Base-by-base conservation (phyloP, 2,113 vertebrate species). In the Pangasianodon hypophthalmus region DNA sequence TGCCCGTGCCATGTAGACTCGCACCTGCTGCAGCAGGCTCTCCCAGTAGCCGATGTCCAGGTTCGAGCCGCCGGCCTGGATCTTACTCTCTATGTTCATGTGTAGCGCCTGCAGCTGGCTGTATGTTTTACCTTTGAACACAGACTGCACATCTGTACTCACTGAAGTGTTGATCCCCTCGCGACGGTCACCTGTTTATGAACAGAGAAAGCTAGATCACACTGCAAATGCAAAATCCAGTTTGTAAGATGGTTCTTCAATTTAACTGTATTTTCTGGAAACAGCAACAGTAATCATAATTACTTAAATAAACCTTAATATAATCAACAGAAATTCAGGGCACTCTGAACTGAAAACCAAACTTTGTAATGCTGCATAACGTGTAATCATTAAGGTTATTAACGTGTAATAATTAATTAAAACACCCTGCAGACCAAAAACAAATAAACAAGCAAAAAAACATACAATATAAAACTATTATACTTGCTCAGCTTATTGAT, bases 1-100 rank as follows among this genome's bases (percentile, higher is more conserved):
- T 67, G 98, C 98, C 58, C 97, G 96, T 24, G 98, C 98, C 98
- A 99, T 98, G 92, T 98, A 99, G 4, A 98, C 98, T 0, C 97
- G 96, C 60, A 99, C 97, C 93, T 99, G 98, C 94, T 99, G 98
- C 91, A 99, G 94, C 29, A 99, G 94, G 91, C 98, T 98, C 94
- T 99, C 98, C 98, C 98, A 99, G 95, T 99, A 99, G 2, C 98
- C 98, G 0, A 99, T 97, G 91, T 99, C 98, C 1, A 99, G 96
- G 91, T 98, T 99, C 92, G 98, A 97, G 37, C 98, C 98, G 0
- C 98, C 98, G 0, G 96, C 97, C 0, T 94, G 96, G 91, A 99
- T 99, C 95, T 98, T 99, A 83, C 94, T 93, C 96, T 99, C 98
- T 0, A 99, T 99, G 93, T 98, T 98, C 87, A 97, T 96, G 94